Percentiles rank a stretch among this genome's conserved stretches.
Evolutionary conservation across 2,797 vertebrate species (phyloP).

Genomic region (Esox masquinongy): DNA sequence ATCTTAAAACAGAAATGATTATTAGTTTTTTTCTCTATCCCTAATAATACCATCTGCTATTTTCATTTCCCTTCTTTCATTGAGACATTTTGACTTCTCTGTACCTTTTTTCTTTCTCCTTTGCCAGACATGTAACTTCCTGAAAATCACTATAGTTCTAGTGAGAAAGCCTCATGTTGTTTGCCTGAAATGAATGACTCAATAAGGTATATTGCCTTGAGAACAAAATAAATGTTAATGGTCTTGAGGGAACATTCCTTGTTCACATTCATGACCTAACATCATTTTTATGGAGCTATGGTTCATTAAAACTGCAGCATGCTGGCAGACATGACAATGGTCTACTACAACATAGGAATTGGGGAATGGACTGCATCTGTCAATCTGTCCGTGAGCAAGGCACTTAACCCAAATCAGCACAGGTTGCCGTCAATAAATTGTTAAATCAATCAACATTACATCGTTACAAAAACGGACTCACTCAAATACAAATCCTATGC

Average conservation of each 20-base stretch:
- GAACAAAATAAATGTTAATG: not conserved
- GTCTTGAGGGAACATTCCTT: not conserved
- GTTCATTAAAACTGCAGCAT: not conserved
- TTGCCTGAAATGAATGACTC: not conserved
- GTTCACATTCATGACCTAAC: not conserved
- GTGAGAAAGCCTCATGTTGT: not conserved
- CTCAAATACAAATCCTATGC: too few species aligned
- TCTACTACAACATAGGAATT: not conserved
- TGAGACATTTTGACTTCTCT: not conserved
- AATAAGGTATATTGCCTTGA: not conserved
- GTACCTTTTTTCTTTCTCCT: not conserved
- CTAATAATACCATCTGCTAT: not conserved
- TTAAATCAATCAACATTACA: too few species aligned
- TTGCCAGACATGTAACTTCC: not conserved
- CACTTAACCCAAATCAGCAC: too few species aligned
- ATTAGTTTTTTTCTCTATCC: not conserved
- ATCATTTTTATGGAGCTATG: not conserved
- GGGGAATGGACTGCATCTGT: not conserved
- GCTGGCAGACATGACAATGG: not conserved
- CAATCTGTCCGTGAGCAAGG: too few species aligned
- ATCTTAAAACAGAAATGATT: not conserved
- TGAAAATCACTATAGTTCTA: not conserved
- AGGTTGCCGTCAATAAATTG: too few species aligned
- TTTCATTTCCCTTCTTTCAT: not conserved
- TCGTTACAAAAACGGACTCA: too few species aligned